Evolutionary conservation across 2,888 invertebrate species (phyloP).

Genomic region (Orgyia antiqua): DNA sequence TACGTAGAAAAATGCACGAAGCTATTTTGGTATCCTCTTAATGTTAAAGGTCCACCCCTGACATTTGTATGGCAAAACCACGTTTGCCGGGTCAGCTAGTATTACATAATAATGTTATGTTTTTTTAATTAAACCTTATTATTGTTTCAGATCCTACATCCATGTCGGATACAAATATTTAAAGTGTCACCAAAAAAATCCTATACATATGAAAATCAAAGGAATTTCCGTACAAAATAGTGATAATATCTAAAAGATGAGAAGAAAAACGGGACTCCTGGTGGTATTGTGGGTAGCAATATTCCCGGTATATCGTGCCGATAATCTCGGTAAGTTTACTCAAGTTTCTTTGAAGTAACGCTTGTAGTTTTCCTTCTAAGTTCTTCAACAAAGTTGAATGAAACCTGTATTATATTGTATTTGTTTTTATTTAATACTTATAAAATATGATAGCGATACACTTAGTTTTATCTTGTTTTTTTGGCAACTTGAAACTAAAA

Average conservation of each 20-base stretch:
- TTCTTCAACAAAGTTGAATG: slow-evolving; percentile 11
- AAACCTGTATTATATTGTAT: not conserved
- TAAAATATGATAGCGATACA: too few species aligned
- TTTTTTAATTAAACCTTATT: too few species aligned
- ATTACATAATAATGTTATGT: too few species aligned
- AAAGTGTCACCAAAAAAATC: slow-evolving; percentile 15
- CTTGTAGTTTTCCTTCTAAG: slow-evolving; percentile 2
- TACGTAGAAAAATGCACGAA: too few species aligned
- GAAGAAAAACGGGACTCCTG: slow-evolving; percentile 46
- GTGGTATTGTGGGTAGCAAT: slow-evolving; percentile 60
- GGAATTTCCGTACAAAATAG: slow-evolving; percentile 19
- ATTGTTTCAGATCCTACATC: too few species aligned
- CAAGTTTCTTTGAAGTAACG: slow-evolving; percentile 4
- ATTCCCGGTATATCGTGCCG: slow-evolving; percentile 62
- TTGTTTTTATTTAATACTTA: not conserved
- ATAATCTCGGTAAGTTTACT: slow-evolving; percentile 61
- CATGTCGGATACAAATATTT: too few species aligned
- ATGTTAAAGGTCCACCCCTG: too few species aligned
- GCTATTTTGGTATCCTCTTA: too few species aligned
- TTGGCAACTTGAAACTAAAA: too few species aligned
- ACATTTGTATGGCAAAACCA: too few species aligned
- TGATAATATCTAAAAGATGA: slow-evolving; percentile 41
- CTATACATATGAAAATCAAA: slow-evolving; percentile 10
- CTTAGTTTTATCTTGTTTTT: too few species aligned
- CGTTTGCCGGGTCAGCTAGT: too few species aligned